Evolutionary conservation across 2,797 vertebrate genomes (phyloP), one percentile per base, ranked within the genome.

Genomic region (Moxostoma hubbsi): DNA sequence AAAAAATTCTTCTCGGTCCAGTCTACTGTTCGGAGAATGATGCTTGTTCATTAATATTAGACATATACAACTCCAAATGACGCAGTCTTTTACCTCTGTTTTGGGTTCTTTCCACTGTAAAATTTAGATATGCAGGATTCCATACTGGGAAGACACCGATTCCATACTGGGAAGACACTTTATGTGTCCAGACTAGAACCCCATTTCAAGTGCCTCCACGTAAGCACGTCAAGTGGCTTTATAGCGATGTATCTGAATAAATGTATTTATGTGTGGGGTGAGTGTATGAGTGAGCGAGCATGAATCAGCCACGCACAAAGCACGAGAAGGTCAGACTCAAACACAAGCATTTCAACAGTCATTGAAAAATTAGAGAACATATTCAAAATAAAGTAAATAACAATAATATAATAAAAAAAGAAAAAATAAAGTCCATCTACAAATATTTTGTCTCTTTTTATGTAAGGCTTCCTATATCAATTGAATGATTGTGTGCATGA

Each of bases 381-480:
- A 81, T 89, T 50, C 89, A 89, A 89, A 93, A 92, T 89, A 91
- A 92, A 90, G 90, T 84, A 72, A 86, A 86, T 80, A 80, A 82
- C 36, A 36, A 36, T 81, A 82, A 75, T 81, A 77, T 70, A 50
- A 85, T 71, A 75, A 81, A 69, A 75, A 84, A 75, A 73, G 77
- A 73, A 67, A 86, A 69, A 91, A 86, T 81, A 88, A 81, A 86
- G 90, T 92, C 94, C 89, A 10, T 93, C 93, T 93, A 94, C 92
- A 94, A 93, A 92, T 93, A 91, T 94, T 93, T 91, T 91, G 90
- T 94, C 90, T 93, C 91, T 88, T 92, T 91, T 92, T 94, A 94
- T 92, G 94, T 96, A 97, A 98, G 96, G 96, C 97, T 97, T 94
- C 93, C 96, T 95, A 95, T 95, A 94, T 94, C 91, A 94, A 93